Evolutionary conservation across 1,140 invertebrate species (phyloP).

Genomic region (Pteromalus puparum): DNA sequence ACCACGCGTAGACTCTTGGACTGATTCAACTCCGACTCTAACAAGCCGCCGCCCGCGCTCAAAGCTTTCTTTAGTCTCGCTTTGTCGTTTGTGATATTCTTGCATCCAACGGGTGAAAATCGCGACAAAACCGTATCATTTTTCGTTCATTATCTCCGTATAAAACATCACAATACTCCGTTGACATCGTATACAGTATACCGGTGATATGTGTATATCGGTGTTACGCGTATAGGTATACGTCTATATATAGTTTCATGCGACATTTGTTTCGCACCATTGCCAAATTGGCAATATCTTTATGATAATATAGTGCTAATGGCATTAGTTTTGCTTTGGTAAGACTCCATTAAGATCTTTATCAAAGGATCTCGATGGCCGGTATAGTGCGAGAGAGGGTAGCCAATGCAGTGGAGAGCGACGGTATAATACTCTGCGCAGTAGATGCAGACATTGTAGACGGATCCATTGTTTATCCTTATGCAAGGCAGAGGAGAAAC

Average conservation of each 20-base stretch:
- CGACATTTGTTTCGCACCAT: too few relatives aligned
- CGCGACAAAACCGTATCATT: not conserved
- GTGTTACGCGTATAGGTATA: too few relatives aligned
- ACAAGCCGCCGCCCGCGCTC: not conserved
- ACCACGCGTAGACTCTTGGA: too few relatives aligned
- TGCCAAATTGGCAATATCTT: not conserved
- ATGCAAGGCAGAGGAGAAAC: not conserved
- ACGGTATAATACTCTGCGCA: slow-evolving; percentile 50
- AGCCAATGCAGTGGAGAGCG: not conserved
- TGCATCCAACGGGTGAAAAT: too few relatives aligned
- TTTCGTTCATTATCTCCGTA: too few relatives aligned
- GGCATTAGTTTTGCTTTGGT: not conserved
- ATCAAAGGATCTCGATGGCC: not conserved
- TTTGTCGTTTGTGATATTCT: not conserved
- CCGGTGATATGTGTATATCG: too few relatives aligned
- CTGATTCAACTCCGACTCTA: not conserved
- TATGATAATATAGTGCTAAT: not conserved
- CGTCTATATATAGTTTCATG: too few relatives aligned
- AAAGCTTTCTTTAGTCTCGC: not conserved
- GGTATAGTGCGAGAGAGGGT: not conserved
- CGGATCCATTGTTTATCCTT: slow-evolving; percentile 58
- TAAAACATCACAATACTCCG: too few relatives aligned
- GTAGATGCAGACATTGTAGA: slow-evolving; percentile 61
- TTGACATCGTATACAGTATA: too few relatives aligned
- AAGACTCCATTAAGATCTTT: slow-evolving; percentile 24